Base-by-base conservation (phyloP, 2,797 vertebrate genomes). In the Gymnodraco acuticeps region DNA sequence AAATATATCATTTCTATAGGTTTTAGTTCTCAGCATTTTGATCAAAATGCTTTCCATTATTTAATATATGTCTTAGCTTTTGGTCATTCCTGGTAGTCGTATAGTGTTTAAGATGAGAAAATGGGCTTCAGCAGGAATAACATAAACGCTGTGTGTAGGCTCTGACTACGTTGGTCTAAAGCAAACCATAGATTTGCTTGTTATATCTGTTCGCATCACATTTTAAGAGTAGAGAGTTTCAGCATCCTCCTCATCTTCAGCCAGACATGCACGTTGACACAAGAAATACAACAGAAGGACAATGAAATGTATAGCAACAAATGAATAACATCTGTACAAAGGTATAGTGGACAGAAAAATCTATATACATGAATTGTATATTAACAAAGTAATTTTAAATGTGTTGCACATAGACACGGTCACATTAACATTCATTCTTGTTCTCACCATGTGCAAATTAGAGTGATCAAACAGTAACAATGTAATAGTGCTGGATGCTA, bases 201-300 rank as follows among this genome's bases (percentile, higher is more conserved):
- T 41, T 75, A 66, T 75, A 75, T 81, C 71, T 77, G 56, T 59
- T 80, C n/a, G 12, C 76, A 87, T 84, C 46, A 69, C 63, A 51
- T 65, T 77, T 84, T 53, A 70, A 70, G 64, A 82, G 70, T 52
- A 79, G 80, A 82, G 70, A 45, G 62, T 27, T 27, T 27, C 27
- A 27, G 4, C 27, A 27, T 53, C 52, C 48, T 47, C 68, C 50
- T 65, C 59, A 66, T 72, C 78, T 68, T 68, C 68, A 78, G 75
- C 60, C 45, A 72, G 27, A 41, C 59, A 51, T 13, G 42, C 73
- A 72, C 41, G 45, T 54, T 31, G 55, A 70, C 19, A 63, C 31
- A 56, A 13, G 27, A 67, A 79, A 77, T n/a, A 66, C 20, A 52
- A 43, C 7, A 75, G 11, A n/a, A 11, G 8, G 11, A 70, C 12